Conservation (phyloP, 2,797 vertebrate species). For the Melanotaenia boesemani region DNA sequence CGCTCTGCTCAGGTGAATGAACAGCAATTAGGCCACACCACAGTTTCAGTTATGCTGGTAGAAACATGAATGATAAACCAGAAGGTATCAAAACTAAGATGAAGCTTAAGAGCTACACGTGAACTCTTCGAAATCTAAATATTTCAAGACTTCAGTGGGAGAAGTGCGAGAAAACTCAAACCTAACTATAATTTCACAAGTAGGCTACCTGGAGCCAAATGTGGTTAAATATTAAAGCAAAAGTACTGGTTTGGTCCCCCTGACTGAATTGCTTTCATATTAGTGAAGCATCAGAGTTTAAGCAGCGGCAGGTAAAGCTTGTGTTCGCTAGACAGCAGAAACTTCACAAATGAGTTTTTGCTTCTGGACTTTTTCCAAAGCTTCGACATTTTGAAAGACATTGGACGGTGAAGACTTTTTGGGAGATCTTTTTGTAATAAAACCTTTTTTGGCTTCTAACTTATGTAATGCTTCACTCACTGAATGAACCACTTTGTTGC, state of each 20-base stretch:
- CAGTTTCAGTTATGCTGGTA: constrained; percentile 29
- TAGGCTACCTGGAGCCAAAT: neutral
- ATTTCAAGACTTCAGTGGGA: neutral
- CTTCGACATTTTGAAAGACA: neutral
- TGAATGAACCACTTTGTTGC: neutral
- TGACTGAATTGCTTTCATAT: neutral
- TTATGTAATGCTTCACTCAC: neutral
- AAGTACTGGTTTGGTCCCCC: neutral
- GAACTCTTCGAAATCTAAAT: neutral
- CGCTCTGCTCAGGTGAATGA: constrained; percentile 36
- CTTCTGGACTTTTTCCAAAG: neutral
- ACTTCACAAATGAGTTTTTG: neutral
- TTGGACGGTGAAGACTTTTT: neutral
- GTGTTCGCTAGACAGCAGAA: neutral
- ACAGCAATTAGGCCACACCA: constrained; percentile 15
- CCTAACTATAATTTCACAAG: too few relatives aligned
- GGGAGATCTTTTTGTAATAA: neutral
- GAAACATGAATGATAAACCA: constrained; percentile 42
- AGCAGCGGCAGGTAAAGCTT: neutral
- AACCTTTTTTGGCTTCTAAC: too few relatives aligned
- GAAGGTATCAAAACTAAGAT: neutral
- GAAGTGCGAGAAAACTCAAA: neutral
- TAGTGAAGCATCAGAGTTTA: neutral
- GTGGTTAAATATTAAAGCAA: neutral
- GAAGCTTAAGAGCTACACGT: neutral